A percentile compares a stretch with the other conserved stretches of the same genome.
Conservation (phyloP, 2,113 vertebrate species). For the Catharus bicknelli region DNA sequence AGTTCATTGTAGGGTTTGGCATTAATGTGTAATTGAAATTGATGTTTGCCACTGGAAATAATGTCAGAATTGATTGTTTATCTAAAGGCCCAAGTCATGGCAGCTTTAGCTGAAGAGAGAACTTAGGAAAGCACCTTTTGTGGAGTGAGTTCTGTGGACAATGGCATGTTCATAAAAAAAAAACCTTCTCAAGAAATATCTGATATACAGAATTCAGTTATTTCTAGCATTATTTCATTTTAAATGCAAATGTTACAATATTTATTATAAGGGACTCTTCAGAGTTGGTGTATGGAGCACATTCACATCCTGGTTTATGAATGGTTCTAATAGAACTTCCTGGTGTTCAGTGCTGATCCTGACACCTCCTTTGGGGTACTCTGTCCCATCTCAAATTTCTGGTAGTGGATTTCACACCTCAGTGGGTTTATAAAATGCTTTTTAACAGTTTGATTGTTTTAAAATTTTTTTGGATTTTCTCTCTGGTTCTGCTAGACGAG, state of each 20-base stretch:
- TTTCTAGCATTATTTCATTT: neutral
- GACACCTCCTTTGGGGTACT: neutral
- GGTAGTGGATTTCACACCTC: neutral
- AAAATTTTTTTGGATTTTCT: neutral
- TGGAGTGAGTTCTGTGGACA: neutral
- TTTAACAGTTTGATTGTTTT: neutral
- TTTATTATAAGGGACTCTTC: neutral
- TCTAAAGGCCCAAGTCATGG: neutral
- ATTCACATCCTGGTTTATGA: neutral
- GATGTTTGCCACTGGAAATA: neutral
- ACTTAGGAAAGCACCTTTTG: neutral
- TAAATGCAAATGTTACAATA: neutral
- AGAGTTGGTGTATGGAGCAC: neutral
- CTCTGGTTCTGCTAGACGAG: neutral
- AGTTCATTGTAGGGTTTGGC: neutral
- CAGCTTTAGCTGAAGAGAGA: neutral
- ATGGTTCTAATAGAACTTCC: neutral
- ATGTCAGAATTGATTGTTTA: neutral
- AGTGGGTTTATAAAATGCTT: neutral
- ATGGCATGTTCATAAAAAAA: neutral
- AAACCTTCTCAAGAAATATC: neutral
- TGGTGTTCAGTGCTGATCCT: neutral
- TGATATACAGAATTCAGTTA: neutral
- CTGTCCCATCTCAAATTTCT: neutral
- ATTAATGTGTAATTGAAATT: neutral